Evolutionary conservation across 2,113 vertebrate genomes (phyloP).

Genomic region (Thinocorus orbignyianus): DNA sequence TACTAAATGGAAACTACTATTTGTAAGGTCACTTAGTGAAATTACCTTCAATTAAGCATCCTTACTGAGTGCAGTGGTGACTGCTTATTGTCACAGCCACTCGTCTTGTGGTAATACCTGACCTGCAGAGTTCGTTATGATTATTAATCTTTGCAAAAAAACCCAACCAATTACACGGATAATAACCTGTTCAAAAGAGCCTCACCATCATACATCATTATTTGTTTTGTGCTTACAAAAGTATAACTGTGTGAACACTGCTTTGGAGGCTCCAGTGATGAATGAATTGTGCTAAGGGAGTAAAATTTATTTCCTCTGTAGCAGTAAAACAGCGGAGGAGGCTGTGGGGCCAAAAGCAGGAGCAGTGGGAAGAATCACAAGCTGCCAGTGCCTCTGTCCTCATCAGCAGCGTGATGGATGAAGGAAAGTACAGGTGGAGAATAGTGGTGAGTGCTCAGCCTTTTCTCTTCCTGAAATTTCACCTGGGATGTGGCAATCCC

Average conservation of each 20-base stretch:
- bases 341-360: neutral
- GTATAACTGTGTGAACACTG: neutral
- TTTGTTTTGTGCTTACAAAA: neutral
- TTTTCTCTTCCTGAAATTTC: neutral
- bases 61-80: neutral
- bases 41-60: conserved; percentile 36
- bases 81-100: conserved; percentile 5
- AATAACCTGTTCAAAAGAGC: neutral
- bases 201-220: neutral
- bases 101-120: neutral
- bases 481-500: too few relatives aligned
- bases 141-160: conserved; percentile 15
- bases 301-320: neutral
- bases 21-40: conserved; percentile 22
- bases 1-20: conserved; percentile 8
- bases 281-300: neutral
- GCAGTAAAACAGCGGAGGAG: neutral
- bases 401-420: fast-evolving
- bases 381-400: neutral
- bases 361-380: neutral
- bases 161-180: neutral
- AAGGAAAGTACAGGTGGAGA: neutral
- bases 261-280: neutral
- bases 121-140: neutral
- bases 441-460: neutral